A percentile compares a stretch with the other conserved stretches of the same genome.
phyloP scores from a whole-genome alignment of 2,888 invertebrate genomes.

The Mellilla xanthometata region DNA sequence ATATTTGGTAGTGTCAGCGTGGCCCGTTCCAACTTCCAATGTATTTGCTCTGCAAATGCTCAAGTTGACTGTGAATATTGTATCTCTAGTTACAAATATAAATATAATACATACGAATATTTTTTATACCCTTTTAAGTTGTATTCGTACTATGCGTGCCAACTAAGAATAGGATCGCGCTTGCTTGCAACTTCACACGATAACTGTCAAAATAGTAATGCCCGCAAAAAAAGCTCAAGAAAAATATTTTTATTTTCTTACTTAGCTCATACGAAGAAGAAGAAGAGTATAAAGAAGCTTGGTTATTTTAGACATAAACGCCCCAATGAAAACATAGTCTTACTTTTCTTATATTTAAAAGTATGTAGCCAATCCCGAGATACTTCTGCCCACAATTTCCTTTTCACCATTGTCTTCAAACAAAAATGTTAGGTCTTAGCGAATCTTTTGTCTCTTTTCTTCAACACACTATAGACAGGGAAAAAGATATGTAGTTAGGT shows the following conservation, averaged over 20 bases:
- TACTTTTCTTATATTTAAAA: no score
- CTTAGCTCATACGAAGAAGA: no score
- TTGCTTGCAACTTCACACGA: no score
- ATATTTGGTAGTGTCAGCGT: constrained; percentile 97
- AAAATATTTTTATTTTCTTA: no score
- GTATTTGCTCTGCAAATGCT: constrained; percentile 99
- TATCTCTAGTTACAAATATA: constrained; percentile 88
- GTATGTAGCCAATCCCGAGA: background rate
- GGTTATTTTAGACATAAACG: no score
- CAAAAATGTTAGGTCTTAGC: background rate
- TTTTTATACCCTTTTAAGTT: no score
- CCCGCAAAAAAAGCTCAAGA: no score
- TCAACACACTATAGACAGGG: constrained; percentile 26
- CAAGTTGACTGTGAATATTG: constrained; percentile 99
- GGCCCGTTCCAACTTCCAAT: constrained; percentile 99
- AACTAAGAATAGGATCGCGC: no score
- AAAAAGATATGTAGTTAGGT: constrained; percentile 11
- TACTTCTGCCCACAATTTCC: background rate
- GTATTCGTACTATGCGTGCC: no score
- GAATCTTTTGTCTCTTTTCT: constrained; percentile 20
- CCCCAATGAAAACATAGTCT: no score
- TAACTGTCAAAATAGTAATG: no score
- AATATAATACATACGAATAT: background rate
- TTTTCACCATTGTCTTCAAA: background rate
- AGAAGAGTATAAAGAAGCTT: no score